Conservation (phyloP, 30 jellyfish, hydroid and myxozoan genomes). For the Turritopsis rubra region DNA sequence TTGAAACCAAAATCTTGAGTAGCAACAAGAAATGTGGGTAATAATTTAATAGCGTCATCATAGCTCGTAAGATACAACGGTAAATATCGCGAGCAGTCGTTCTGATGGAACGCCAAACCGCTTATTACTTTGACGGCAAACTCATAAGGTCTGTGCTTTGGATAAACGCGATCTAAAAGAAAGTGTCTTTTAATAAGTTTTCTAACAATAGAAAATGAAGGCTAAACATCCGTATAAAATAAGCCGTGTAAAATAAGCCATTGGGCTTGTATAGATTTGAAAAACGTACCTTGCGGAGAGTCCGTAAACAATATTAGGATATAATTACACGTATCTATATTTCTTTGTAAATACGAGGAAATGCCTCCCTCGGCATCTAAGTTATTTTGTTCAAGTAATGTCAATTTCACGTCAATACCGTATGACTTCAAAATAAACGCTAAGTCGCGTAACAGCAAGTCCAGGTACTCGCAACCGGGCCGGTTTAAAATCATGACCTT, state of each 20-base stretch:
- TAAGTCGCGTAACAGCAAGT: background rate
- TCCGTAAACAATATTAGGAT: background rate
- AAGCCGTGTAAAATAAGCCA: too few relatives aligned
- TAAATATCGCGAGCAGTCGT: conserved; percentile 16
- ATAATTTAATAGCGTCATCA: background rate
- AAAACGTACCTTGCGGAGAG: background rate
- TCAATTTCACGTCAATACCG: background rate
- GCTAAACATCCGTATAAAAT: too few relatives aligned
- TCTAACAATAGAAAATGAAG: too few relatives aligned
- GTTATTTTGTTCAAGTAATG: conserved; percentile 6
- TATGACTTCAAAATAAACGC: background rate
- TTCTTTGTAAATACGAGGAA: conserved; percentile 4
- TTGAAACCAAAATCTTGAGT: conserved; percentile 6
- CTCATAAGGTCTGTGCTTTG: conserved; percentile 25
- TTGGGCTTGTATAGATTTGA: too few relatives aligned
- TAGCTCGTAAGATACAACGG: conserved; percentile 7
- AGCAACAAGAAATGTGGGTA: conserved; percentile 7
- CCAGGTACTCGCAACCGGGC: conserved; percentile 6
- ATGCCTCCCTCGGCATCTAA: conserved; percentile 7
- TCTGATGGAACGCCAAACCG: conserved; percentile 18
- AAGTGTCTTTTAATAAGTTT: too few relatives aligned
- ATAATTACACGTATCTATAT: background rate
- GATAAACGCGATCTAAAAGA: background rate
- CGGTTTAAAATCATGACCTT: background rate
- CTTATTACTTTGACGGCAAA: conserved; percentile 17